phyloP scores from a whole-genome alignment of 2,113 vertebrate species.

The Lepisosteus oculatus region DNA sequence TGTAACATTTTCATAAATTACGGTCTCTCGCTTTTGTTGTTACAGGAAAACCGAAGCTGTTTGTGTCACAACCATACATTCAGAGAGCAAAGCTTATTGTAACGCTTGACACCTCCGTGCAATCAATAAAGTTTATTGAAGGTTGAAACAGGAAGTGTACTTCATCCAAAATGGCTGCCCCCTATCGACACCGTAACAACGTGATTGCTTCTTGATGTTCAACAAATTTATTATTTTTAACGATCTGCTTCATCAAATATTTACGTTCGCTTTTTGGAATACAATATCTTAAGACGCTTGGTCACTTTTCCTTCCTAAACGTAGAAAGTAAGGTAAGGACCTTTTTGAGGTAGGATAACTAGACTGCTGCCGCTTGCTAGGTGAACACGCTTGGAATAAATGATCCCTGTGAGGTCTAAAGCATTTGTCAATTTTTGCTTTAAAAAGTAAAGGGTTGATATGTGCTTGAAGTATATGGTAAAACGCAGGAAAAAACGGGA shows the following conservation, averaged over 20 bases:
- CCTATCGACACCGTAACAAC: background rate
- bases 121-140: slow-evolving; percentile 24
- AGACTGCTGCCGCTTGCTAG: too few relatives aligned
- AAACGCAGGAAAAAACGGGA: too few relatives aligned
- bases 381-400: too few relatives aligned
- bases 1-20: background rate
- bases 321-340: too few relatives aligned
- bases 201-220: slow-evolving; percentile 12
- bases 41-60: background rate
- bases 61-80: background rate
- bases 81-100: slow-evolving; percentile 22
- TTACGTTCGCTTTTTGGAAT: background rate
- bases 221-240: background rate
- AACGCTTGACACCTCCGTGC: background rate
- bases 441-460: too few relatives aligned
- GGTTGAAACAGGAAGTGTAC: slow-evolving; percentile 16
- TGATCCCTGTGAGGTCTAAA: too few relatives aligned
- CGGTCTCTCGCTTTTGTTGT: background rate
- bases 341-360: too few relatives aligned
- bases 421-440: too few relatives aligned
- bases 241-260: slow-evolving; percentile 37
- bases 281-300: background rate
- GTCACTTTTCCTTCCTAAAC: too few relatives aligned
- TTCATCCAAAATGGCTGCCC: slow-evolving; percentile 18
- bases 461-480: too few relatives aligned